Conservation (phyloP, 2,797 vertebrate species). For the Onychomys torridus region DNA sequence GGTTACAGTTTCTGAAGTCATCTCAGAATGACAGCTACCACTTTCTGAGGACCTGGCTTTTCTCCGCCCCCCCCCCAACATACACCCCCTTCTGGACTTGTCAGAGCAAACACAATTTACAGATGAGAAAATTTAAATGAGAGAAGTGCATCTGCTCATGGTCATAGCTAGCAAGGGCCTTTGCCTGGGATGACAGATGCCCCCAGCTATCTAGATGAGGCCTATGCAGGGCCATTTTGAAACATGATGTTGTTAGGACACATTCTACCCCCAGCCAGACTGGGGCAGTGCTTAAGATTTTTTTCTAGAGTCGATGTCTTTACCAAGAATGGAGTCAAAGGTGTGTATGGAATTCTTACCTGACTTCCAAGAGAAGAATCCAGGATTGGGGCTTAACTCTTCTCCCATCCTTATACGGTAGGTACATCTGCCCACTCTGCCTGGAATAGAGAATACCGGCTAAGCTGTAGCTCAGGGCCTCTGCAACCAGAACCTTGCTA, state of each 20-base stretch:
- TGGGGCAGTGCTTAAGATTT: not conserved
- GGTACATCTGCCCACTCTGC: not conserved
- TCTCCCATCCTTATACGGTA: not conserved
- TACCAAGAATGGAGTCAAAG: slow-evolving; percentile 26
- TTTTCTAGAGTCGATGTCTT: not conserved
- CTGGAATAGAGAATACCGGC: not conserved
- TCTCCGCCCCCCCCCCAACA: no score
- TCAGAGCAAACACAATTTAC: slow-evolving; percentile 6
- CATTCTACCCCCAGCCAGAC: not conserved
- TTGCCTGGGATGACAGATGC: not conserved
- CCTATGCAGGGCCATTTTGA: not conserved
- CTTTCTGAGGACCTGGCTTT: not conserved
- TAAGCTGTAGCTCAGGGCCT: not conserved
- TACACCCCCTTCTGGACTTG: not conserved
- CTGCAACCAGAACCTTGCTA: not conserved
- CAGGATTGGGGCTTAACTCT: not conserved
- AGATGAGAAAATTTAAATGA: not conserved
- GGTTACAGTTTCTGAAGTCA: not conserved
- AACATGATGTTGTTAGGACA: not conserved
- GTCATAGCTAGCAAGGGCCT: not conserved
- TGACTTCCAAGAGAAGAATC: not conserved
- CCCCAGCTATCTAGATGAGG: not conserved
- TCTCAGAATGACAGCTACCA: not conserved
- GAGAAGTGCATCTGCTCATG: slow-evolving; percentile 12
- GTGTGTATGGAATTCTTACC: not conserved